These are phyloP conservation scores for Trichopoda pennipes DNA, from an alignment of 2,888 invertebrate species.

Conservation along the genomic window DNA sequence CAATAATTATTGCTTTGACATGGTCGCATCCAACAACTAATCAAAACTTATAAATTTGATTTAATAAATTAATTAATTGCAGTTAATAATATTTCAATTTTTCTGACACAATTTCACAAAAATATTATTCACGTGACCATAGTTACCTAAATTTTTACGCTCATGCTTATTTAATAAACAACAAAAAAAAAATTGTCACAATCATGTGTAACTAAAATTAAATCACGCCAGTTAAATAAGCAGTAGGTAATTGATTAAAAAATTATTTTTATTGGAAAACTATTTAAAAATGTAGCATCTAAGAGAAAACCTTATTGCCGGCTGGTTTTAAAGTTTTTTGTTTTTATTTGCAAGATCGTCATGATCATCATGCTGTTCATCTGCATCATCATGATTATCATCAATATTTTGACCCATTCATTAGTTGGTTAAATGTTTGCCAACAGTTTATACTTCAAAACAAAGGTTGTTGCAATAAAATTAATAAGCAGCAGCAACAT, in stretches of 20 bases:
- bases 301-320: slow-evolving; percentile 34
- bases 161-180: no score
- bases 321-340: slow-evolving; percentile 26
- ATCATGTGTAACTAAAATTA: not conserved
- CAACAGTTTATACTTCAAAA: slow-evolving; percentile 36
- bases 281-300: slow-evolving; percentile 14
- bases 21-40: no score
- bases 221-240: not conserved
- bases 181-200: no score
- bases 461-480: slow-evolving; percentile 52
- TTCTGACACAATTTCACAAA: no score
- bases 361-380: slow-evolving; percentile 36
- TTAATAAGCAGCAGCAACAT: slow-evolving; percentile 51
- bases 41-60: no score
- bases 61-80: no score
- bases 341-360: slow-evolving; percentile 13
- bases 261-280: not conserved
- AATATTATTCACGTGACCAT: no score
- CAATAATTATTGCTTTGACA: no score
- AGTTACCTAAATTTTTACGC: no score
- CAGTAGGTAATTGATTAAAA: not conserved
- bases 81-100: no score
- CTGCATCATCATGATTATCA: slow-evolving; percentile 48
- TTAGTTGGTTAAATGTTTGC: slow-evolving; percentile 57
- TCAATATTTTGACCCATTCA: slow-evolving; percentile 54